phyloP scores from a whole-genome alignment of 2,888 invertebrate species.

The Nomada ruficornis region DNA sequence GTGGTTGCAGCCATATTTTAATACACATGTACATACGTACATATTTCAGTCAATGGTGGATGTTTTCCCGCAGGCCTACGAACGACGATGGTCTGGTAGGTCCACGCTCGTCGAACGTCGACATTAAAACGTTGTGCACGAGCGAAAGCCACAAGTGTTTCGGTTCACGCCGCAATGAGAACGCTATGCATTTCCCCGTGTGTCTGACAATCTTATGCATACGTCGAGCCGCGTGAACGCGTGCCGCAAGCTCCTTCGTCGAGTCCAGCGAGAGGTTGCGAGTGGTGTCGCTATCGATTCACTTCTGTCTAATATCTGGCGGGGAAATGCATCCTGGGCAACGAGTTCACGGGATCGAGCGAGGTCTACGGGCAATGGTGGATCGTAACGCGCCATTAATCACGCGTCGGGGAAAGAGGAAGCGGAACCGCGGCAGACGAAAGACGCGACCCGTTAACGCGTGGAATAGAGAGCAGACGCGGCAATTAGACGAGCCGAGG shows the following conservation, averaged over 20 bases:
- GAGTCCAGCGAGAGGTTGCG: neutral
- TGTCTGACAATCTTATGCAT: neutral
- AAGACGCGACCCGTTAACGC: conserved; percentile 31
- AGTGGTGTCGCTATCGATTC: conserved; percentile 8
- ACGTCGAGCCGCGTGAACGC: too few species aligned
- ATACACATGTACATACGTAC: neutral
- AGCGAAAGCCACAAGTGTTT: conserved; percentile 6
- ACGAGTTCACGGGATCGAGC: neutral
- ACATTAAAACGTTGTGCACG: conserved; percentile 2
- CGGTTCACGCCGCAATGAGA: conserved; percentile 21
- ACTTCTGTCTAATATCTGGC: neutral
- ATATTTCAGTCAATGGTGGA: conserved; percentile 12
- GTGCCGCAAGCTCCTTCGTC: too few species aligned
- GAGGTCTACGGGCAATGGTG: conserved; percentile 4
- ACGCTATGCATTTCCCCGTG: neutral
- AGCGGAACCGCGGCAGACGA: conserved; percentile 43
- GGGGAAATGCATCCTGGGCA: neutral
- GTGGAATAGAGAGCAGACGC: conserved; percentile 15
- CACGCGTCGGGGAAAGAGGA: conserved; percentile 31
- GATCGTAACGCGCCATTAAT: conserved; percentile 45
- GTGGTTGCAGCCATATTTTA: neutral
- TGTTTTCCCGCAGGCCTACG: conserved; percentile 8
- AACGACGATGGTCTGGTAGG: conserved; percentile 10
- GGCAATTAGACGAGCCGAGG: conserved; percentile 62
- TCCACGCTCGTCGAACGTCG: conserved; percentile 22